A percentile compares a stretch with the other conserved stretches of the same genome.
Conservation (phyloP, 2,888 invertebrate species). For the Sphaerophoria rueppellii region DNA sequence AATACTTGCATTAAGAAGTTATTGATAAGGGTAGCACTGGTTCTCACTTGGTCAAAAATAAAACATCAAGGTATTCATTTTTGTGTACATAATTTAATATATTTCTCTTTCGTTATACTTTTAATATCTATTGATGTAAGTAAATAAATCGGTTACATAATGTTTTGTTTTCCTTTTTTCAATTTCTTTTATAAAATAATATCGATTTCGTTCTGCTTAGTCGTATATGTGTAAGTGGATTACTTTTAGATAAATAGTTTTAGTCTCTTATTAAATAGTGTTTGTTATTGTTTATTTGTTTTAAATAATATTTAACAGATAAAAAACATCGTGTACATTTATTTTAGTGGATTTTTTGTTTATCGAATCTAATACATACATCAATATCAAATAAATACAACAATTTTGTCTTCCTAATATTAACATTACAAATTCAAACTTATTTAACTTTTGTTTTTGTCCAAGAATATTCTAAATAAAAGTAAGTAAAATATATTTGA, state of each 20-base stretch:
- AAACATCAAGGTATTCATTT: constrained; percentile 38
- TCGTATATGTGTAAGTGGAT: constrained; percentile 61
- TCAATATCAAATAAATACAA: constrained; percentile 40
- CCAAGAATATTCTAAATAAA: constrained; percentile 37
- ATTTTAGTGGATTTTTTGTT: constrained; percentile 38
- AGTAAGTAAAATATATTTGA: constrained; percentile 1
- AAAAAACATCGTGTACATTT: constrained; percentile 55
- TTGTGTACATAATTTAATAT: constrained; percentile 41
- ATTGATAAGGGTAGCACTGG: no score
- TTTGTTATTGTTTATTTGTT: constrained; percentile 22
- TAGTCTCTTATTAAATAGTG: constrained; percentile 26
- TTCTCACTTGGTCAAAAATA: not conserved
- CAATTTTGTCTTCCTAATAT: constrained; percentile 9
- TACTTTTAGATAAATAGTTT: constrained; percentile 42
- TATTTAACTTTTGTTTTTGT: not conserved
- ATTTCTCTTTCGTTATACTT: constrained; percentile 32
- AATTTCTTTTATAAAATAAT: constrained; percentile 55
- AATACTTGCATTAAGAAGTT: no score
- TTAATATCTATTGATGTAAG: constrained; percentile 70
- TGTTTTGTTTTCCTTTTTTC: constrained; percentile 17
- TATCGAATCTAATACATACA: constrained; percentile 41
- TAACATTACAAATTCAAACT: not conserved
- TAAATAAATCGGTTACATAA: constrained; percentile 64
- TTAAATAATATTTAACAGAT: constrained; percentile 37
- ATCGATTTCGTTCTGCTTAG: constrained; percentile 52